phyloP scores from a whole-genome alignment of 2,888 invertebrate genomes.

The Ctenicera cuprea region DNA sequence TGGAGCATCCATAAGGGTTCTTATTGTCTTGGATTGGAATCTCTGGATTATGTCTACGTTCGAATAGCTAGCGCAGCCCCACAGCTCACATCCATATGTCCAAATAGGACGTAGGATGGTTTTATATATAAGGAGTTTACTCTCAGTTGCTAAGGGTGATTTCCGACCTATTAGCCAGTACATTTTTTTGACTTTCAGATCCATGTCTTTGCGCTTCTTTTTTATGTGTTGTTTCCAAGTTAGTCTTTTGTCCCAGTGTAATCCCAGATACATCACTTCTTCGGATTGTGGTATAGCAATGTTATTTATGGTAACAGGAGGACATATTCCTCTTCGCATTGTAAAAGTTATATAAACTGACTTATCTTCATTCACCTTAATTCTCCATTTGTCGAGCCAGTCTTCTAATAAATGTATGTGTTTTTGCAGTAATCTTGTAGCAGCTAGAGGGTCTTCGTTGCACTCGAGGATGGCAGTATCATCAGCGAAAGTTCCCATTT shows the following conservation, averaged over 20 bases:
- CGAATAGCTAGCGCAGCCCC: conserved; percentile 25
- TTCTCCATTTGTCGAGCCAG: conserved; percentile 41
- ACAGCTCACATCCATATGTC: conserved; percentile 35
- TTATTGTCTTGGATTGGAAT: conserved; percentile 37
- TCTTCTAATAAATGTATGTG: conserved; percentile 19
- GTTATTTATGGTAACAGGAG: conserved; percentile 27
- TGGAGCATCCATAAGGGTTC: conserved; percentile 43
- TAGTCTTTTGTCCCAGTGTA: conserved; percentile 25
- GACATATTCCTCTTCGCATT: conserved; percentile 41
- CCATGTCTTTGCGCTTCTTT: conserved; percentile 6
- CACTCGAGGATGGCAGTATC: conserved; percentile 16
- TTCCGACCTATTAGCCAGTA: conserved; percentile 43
- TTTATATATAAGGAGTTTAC: conserved; percentile 36
- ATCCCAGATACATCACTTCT: not conserved
- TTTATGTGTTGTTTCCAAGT: conserved; percentile 50
- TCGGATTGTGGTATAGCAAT: conserved; percentile 9
- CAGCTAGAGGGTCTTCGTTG: conserved; percentile 6
- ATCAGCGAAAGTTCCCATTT: conserved; percentile 15
- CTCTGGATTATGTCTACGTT: conserved; percentile 46
- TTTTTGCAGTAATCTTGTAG: conserved; percentile 13
- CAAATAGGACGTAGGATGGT: conserved; percentile 24
- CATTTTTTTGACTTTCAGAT: conserved; percentile 29
- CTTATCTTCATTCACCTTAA: conserved; percentile 53
- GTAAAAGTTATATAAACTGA: conserved; percentile 55
- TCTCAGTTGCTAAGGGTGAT: conserved; percentile 17